These are phyloP conservation scores for Tenthredo notha DNA, from an alignment of 2,888 invertebrate genomes.

Conservation along the genomic window DNA sequence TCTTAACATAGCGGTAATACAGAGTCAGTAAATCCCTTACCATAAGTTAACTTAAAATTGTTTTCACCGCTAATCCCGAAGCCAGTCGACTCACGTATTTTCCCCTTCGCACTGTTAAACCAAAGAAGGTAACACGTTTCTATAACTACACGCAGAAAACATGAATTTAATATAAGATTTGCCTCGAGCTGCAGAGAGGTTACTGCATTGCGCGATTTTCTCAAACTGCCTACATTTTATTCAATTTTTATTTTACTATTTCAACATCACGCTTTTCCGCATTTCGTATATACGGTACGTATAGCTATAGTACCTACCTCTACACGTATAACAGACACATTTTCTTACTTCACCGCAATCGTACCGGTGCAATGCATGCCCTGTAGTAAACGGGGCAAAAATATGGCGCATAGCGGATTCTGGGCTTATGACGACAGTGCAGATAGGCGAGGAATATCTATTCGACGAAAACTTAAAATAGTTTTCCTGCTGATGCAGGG, in stretches of 20 bases:
- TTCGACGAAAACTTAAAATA: constrained; percentile 25
- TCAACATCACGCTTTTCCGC: not conserved
- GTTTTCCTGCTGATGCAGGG: constrained; percentile 24
- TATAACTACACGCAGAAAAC: not conserved
- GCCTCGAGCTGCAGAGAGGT: not conserved
- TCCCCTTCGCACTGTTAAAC: not conserved
- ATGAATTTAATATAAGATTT: not conserved
- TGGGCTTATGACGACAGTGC: not conserved
- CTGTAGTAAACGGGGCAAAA: not conserved
- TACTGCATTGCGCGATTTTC: not conserved
- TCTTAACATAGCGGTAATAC: constrained; percentile 8
- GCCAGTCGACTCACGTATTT: constrained; percentile 17
- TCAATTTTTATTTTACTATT: not conserved
- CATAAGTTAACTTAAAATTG: constrained; percentile 1
- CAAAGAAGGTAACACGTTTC: not conserved
- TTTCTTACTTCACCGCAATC: not conserved
- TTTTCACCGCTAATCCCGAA: constrained; percentile 2
- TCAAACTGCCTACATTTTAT: not conserved
- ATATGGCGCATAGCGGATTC: constrained; percentile 7
- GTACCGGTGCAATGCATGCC: not conserved
- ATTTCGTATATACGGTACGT: not conserved
- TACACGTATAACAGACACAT: not conserved
- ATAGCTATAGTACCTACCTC: not conserved
- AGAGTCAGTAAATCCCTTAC: not conserved
- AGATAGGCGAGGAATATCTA: not conserved